Conservation (phyloP, 2,888 invertebrate genomes). For the Proisotoma minuta region DNA sequence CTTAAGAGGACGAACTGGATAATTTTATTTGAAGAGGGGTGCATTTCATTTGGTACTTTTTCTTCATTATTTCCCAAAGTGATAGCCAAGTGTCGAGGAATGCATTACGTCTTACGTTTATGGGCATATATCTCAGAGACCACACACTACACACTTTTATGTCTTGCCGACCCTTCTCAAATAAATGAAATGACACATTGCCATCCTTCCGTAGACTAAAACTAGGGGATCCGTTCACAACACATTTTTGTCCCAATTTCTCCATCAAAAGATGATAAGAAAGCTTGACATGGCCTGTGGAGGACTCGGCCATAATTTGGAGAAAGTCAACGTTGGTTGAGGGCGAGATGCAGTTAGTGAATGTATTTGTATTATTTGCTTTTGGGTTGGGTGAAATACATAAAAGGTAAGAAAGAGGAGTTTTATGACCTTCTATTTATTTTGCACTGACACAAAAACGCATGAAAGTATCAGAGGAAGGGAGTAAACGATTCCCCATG, state of each 20-base stretch:
- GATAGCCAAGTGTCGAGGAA: slow-evolving; percentile 17
- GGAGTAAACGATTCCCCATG: slow-evolving; percentile 12
- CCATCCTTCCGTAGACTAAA: slow-evolving; percentile 8
- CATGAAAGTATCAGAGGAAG: slow-evolving; percentile 9
- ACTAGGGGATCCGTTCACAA: too few species aligned
- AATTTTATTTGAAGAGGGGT: slow-evolving; percentile 16
- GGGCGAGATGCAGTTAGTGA: too few species aligned
- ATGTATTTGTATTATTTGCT: too few species aligned
- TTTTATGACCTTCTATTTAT: slow-evolving; percentile 11
- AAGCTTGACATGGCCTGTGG: neutral
- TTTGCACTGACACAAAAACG: slow-evolving; percentile 1
- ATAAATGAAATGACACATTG: slow-evolving; percentile 6
- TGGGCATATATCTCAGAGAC: slow-evolving; percentile 13
- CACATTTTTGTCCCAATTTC: too few species aligned
- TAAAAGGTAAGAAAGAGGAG: neutral
- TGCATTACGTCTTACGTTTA: slow-evolving; percentile 16
- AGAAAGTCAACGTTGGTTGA: too few species aligned
- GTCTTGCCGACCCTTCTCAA: slow-evolving; percentile 1
- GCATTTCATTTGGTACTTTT: slow-evolving; percentile 13
- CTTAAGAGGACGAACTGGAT: neutral
- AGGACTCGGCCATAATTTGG: too few species aligned
- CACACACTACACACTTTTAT: slow-evolving; percentile 10
- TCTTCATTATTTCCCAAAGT: slow-evolving; percentile 11
- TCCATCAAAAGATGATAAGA: too few species aligned
- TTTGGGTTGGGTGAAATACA: neutral